phyloP scores from a whole-genome alignment of 2,888 invertebrate species.

The Pristionchus maxplancki region DNA sequence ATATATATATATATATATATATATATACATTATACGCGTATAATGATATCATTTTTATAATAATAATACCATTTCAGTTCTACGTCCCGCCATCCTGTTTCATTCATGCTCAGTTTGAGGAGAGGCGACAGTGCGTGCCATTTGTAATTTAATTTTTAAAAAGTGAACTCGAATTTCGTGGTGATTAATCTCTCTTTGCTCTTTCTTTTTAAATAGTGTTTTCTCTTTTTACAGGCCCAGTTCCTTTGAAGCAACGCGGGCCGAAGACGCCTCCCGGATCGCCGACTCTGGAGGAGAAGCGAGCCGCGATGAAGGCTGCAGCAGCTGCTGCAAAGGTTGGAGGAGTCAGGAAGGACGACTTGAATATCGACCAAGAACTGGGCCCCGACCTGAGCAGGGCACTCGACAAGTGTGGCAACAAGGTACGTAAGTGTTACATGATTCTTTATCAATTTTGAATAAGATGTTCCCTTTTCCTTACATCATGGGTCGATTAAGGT shows the following conservation, averaged over 20 bases:
- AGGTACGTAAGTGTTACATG: neutral
- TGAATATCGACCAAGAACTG: conserved; percentile 29
- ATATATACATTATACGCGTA: too few species aligned
- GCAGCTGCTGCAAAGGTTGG: conserved; percentile 4
- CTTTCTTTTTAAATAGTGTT: neutral
- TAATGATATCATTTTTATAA: too few species aligned
- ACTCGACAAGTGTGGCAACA: conserved; percentile 48
- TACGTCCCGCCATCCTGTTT: neutral
- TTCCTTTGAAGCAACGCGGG: conserved; percentile 45
- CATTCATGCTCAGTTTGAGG: conserved; percentile 11
- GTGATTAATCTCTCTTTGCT: too few species aligned
- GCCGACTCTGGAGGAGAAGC: conserved; percentile 52
- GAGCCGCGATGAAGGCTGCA: neutral
- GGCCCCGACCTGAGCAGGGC: conserved; percentile 34
- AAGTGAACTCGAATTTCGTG: neutral
- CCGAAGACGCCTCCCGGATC: conserved; percentile 63
- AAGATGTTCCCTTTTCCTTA: neutral
- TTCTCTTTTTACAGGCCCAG: neutral
- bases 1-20: too few species aligned
- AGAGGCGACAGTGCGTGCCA: conserved; percentile 3
- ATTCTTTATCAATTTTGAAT: neutral
- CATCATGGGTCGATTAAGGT: too few species aligned
- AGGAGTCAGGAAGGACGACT: conserved; percentile 50
- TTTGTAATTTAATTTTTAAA: neutral
- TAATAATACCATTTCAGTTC: neutral